These are phyloP conservation scores for Choloepus hoffmanni DNA, from an alignment of 2,113 vertebrate species.

Conservation along the genomic window DNA sequence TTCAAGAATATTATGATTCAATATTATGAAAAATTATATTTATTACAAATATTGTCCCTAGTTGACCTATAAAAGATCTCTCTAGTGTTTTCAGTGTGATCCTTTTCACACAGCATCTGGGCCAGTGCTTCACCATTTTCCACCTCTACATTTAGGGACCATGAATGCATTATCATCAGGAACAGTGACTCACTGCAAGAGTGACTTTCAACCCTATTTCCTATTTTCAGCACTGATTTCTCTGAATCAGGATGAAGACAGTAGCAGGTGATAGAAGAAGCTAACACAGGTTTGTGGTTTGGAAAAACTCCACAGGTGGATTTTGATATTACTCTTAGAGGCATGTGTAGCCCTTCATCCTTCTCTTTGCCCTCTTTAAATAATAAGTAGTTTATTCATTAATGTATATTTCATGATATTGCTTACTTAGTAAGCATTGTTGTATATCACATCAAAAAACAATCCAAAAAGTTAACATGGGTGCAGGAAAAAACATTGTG, in stretches of 20 bases:
- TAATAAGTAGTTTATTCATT: neutral
- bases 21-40: neutral
- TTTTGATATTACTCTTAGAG: neutral
- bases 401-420: constrained; percentile 5
- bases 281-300: neutral
- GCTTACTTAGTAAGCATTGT: neutral
- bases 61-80: neutral
- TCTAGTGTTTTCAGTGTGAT: neutral
- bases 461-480: neutral
- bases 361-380: neutral
- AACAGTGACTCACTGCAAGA: neutral
- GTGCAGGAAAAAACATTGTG: neutral
- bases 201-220: neutral
- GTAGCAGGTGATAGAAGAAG: neutral
- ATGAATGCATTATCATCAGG: neutral
- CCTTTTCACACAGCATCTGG: neutral
- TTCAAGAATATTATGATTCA: neutral
- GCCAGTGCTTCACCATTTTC: neutral
- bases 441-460: neutral
- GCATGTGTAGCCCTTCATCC: neutral
- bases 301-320: neutral
- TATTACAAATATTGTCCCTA: neutral
- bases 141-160: neutral
- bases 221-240: neutral
- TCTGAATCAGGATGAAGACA: neutral